Conservation (phyloP, 2,113 vertebrate species). For the Atherinomorus stipes region DNA sequence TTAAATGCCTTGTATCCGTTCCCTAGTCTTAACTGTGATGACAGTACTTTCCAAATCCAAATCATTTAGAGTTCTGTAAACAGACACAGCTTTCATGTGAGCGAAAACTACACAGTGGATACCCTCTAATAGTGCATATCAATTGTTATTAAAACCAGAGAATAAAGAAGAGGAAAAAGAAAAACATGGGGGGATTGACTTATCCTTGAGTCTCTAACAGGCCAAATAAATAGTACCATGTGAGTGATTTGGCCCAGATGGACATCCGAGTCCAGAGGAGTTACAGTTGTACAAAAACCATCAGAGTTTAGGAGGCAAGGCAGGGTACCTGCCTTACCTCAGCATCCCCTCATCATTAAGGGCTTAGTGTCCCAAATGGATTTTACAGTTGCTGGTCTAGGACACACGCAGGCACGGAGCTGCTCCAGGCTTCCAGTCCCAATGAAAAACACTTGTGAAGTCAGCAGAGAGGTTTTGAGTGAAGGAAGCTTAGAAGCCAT, state of each 20-base stretch:
- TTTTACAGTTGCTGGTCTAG: constrained; percentile 73
- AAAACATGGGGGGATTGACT: constrained; percentile 50
- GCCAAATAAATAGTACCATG: constrained; percentile 80
- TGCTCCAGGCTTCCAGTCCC: constrained; percentile 36
- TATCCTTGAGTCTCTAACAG: constrained; percentile 73
- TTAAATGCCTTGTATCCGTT: constrained; percentile 70
- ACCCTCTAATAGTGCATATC: constrained; percentile 78
- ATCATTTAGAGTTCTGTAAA: constrained; percentile 76
- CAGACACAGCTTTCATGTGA: constrained; percentile 74
- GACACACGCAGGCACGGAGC: constrained; percentile 46
- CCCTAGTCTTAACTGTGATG: constrained; percentile 73
- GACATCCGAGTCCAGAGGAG: constrained; percentile 64
- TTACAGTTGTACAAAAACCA: constrained; percentile 66
- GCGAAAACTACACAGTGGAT: constrained; percentile 77
- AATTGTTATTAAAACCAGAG: constrained; percentile 69
- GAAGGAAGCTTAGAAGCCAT: constrained; percentile 6
- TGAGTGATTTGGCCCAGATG: constrained; percentile 77
- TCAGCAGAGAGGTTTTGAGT: constrained; percentile 18
- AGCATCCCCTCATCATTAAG: constrained; percentile 76
- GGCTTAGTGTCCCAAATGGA: constrained; percentile 78
- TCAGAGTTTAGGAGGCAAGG: constrained; percentile 61
- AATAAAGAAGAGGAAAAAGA: constrained; percentile 14
- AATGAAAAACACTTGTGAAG: constrained; percentile 72
- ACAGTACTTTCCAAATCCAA: constrained; percentile 75
- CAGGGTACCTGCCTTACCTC: constrained; percentile 72